A percentile compares a stretch with the other conserved stretches of the same genome.
Conservation (phyloP, 2,113 vertebrate genomes). For the Paratilapia polleni region DNA sequence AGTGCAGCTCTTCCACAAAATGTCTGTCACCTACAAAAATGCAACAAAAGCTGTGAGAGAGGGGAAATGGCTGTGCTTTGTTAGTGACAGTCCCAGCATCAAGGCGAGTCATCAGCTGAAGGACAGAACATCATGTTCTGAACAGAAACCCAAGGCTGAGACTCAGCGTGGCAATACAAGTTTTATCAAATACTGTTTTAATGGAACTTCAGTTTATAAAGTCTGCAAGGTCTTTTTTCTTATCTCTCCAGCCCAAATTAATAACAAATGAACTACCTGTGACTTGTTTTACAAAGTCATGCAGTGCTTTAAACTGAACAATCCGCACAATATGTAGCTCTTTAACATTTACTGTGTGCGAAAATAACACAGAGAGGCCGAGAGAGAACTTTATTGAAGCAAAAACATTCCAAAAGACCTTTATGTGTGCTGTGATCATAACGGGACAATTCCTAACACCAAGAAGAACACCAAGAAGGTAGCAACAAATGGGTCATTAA, state of each 20-base stretch:
- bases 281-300: background rate
- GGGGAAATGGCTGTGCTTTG: background rate
- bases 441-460: background rate
- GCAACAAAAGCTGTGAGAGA: background rate
- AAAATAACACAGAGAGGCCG: background rate
- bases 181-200: background rate
- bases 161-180: background rate
- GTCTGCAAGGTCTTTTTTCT: background rate
- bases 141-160: background rate
- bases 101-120: background rate
- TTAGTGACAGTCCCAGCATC: background rate
- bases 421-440: background rate
- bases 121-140: background rate
- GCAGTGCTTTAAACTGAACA: background rate
- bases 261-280: background rate
- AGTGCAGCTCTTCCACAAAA: background rate
- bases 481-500: background rate
- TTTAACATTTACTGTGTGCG: background rate
- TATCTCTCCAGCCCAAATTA: background rate
- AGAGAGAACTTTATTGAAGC: conserved; percentile 48
- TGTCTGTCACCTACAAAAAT: background rate
- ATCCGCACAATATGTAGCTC: accelerated
- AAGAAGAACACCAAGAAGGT: background rate
- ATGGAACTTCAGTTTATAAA: background rate
- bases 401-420: background rate